Conservation (phyloP, 2,113 vertebrate genomes). For the Peromyscus polionotus region DNA sequence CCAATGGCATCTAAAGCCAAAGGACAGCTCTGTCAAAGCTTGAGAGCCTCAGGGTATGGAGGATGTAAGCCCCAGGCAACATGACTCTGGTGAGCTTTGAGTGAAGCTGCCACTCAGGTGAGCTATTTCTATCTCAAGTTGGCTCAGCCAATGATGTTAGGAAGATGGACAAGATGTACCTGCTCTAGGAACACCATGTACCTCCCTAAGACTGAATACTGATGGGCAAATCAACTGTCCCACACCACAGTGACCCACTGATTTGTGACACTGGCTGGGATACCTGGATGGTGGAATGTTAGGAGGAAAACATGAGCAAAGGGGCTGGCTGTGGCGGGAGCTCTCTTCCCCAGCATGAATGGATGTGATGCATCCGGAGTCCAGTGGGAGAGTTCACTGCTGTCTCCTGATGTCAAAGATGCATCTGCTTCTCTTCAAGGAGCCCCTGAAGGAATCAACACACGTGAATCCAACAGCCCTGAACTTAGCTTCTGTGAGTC, state of each 20-base stretch:
- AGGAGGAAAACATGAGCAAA: too few relatives aligned
- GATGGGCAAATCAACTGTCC: background rate
- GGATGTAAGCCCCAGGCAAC: background rate
- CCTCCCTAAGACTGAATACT: background rate
- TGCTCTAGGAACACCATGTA: background rate
- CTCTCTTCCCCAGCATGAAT: background rate
- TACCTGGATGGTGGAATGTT: background rate
- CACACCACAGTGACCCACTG: background rate
- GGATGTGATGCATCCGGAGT: too few relatives aligned
- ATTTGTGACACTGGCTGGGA: background rate
- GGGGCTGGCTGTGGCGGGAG: background rate
- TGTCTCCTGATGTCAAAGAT: background rate
- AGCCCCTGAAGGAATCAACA: background rate
- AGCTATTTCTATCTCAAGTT: background rate
- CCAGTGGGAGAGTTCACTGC: background rate
- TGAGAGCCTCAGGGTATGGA: background rate
- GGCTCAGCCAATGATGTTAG: background rate
- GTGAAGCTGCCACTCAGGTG: background rate
- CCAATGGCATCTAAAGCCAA: background rate
- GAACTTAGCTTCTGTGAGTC: conserved; percentile 28
- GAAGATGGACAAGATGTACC: background rate
- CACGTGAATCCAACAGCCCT: background rate
- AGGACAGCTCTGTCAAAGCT: background rate
- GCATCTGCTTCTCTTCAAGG: background rate
- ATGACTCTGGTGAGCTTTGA: background rate